Base-by-base conservation (phyloP, 2,797 vertebrate species). In the Halcyon chelicuti region DNA sequence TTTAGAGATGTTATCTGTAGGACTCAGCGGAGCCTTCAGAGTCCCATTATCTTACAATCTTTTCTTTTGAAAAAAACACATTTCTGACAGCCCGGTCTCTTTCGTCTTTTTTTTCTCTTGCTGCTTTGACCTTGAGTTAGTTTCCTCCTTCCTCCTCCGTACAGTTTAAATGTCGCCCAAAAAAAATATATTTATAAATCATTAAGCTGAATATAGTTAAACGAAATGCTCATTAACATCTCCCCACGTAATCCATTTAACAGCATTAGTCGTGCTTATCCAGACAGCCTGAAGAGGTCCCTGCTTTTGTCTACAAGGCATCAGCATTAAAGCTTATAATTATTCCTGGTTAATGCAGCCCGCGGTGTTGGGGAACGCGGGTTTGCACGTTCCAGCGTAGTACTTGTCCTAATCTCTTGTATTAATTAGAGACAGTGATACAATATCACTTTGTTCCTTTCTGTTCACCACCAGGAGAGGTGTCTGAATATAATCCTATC, bases 391-490 rank as follows among this genome's bases (percentile, higher is more conserved):
- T 89, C 37, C 77, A 65, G 86, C 74, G 28, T 42, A 20, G 92
- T 77, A 68, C 91, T 93, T 80, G 74, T 74, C 74, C 89, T 97
- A 93, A 96, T 96, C 92, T 95, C 88, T 23, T 94, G 90, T 82
- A 90, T 93, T 96, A 96, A 97, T 93, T 95, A 96, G 93, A 88
- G 94, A 91, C 62, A 94, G 87, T n/a, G 95, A 95, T 93, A 94
- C 28, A 91, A 94, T 92, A 90, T 51, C 35, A 71, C 85, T 94
- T 91, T 88, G 72, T 66, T 96, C 86, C 62, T 92, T 91, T 81
- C 94, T 84, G 14, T 84, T 94, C 82, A 71, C 70, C 67, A 79
- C 86, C 76, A 28, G 72, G 74, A 96, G 89, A 90, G 87, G 54
- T 60, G 79, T 33, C 71, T 78, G 88, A 39, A 22, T 47, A 39